Evolutionary conservation across 2,113 vertebrate species (phyloP), one percentile per base, ranked within the genome.

Genomic region (Corythaeola cristata): DNA sequence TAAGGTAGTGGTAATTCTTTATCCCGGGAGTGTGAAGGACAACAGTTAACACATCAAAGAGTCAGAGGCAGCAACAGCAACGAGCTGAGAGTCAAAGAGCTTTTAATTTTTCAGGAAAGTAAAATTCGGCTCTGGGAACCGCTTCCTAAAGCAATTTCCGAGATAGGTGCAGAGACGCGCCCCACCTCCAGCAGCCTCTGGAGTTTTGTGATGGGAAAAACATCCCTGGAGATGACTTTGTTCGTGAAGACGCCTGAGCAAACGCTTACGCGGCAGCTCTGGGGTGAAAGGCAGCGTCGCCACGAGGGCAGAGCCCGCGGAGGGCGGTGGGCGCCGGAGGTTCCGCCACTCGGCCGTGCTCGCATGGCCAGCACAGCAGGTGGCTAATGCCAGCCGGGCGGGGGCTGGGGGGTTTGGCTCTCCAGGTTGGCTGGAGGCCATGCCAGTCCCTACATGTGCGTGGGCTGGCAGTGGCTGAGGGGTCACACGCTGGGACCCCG

Each of bases 1-100:
- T 98, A 98, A 98, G 98, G 98, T 96, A 96, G 97, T 97, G 92
- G 96, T 96, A 96, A 95, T 93, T 97, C 97, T 97, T 97, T 95
- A 97, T 98, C 97, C 97, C 69, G 18, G 85, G 97, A 97, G 97
- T 96, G 94, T 94, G 95, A 95, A 96, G 95, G 97, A 97, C 96
- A 96, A 97, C 93, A 96, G 97, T 98, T 98, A 97, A 97, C 95
- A 94, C 96, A 97, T 95, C 97, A 96, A 96, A 95, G 96, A 93
- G 87, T 50, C 45, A 39, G 88, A 95, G 91, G 95, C 95, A 97
- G 95, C 84, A 28, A 41, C 80, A 62, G 83, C 35, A 39, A 77
- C 0, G 44, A 94, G 92, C 58, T 67, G 49, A 45, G 73, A 86
- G 95, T 49, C 93, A 88, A 79, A 94, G 89, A 96, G 94, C 71